Evolutionary conservation across 2,113 vertebrate species (phyloP), one percentile per base, ranked within the genome.

Genomic region (Phasianus colchicus): DNA sequence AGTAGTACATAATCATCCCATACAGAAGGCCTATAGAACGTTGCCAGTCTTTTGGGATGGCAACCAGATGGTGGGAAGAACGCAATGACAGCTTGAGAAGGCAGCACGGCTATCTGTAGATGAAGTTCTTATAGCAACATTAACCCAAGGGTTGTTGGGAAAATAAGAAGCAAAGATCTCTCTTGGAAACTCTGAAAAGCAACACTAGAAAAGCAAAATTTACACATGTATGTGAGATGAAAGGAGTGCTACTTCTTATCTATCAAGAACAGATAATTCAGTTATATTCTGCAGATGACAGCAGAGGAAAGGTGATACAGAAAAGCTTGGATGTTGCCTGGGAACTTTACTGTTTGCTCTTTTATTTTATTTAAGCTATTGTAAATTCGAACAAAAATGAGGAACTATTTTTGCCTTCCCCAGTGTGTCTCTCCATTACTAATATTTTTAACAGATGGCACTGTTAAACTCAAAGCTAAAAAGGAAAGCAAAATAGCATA

Each of bases 381-480:
- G n/a, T 76, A 92, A 90, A 83, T 78, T 40, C 32, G 52, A 88
- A 24, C n/a, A 88, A 77, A 92, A 96, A 25, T 30, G 38, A 90
- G 85, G 63, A 91, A 93, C 92, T 91, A 83, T 69, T 94, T 95
- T 90, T 77, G 69, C 82, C 72, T 95, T 86, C 94, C 65, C 72
- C 72, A 45, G 9, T 38, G 22, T 69, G 60, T 78, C 88, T 83
- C 79, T 72, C 82, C 52, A 57, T 81, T 92, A 77, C 79, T 90
- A 91, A 78, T 79, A 84, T 84, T 92, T 90, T 78, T 96, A 84
- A 91, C 87, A 95, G 91, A 96, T 95, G 81, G 89, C 40, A 65
- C 84, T 69, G 61, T 34, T 92, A 77, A 89, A 79, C 36, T 64
- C 57, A 71, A 45, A 85, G 72, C 70, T 19, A 91, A 83, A 77